phyloP scores from a whole-genome alignment of 2,797 vertebrate species.

The Enteromius paludinosus region DNA sequence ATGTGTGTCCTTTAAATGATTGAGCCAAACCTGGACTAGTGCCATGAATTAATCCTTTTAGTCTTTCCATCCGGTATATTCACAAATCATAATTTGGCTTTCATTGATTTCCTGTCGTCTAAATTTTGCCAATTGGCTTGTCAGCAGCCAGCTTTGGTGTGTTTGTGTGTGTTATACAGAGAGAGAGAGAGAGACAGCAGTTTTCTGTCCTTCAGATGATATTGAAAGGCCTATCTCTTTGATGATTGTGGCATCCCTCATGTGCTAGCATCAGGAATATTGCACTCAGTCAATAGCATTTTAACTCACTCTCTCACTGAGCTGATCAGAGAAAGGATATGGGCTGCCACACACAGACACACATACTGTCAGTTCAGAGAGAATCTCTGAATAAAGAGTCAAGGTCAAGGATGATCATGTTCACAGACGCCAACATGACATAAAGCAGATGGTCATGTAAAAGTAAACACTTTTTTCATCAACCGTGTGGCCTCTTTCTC shows the following conservation, averaged over 20 bases:
- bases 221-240: constrained; percentile 38
- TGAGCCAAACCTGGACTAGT: background rate
- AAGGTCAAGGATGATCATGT: constrained; percentile 11
- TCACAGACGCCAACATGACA: background rate
- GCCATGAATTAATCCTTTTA: background rate
- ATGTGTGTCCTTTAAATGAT: background rate
- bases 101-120: constrained; percentile 25
- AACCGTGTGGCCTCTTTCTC: background rate
- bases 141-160: constrained; percentile 20
- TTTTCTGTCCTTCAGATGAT: constrained; percentile 48
- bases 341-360: background rate
- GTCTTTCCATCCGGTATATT: background rate
- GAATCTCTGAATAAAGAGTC: background rate
- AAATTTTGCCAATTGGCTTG: background rate
- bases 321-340: constrained; percentile 3
- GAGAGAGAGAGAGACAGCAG: background rate
- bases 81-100: constrained; percentile 27
- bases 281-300: constrained; percentile 42
- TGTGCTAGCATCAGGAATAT: constrained; percentile 16
- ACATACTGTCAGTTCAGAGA: constrained; percentile 17
- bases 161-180: background rate
- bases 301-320: constrained; percentile 28
- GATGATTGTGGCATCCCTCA: constrained; percentile 17
- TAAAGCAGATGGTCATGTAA: constrained; percentile 9
- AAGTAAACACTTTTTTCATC: background rate